Percentiles rank a stretch among this genome's conserved stretches.
Evolutionary conservation across 2,113 vertebrate species (phyloP).

Genomic region (Corythoichthys intestinalis): DNA sequence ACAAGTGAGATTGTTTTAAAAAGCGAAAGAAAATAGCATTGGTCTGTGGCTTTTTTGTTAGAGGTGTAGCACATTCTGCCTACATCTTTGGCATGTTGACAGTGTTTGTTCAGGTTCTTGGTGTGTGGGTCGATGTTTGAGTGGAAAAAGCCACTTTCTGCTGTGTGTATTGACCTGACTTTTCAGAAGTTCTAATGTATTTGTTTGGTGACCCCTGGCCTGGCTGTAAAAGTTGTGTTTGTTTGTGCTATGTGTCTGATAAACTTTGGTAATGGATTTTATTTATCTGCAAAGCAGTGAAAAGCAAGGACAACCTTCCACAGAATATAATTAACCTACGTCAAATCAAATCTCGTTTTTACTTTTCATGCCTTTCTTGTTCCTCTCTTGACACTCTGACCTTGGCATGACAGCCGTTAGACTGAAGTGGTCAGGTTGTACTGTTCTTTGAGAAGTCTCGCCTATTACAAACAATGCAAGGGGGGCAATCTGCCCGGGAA

Average conservation of each 20-base stretch:
- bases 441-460: slow-evolving; percentile 43
- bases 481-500: slow-evolving; percentile 54
- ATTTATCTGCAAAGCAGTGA: not conserved
- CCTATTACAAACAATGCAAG: slow-evolving; percentile 38
- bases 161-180: not conserved
- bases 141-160: not conserved
- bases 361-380: slow-evolving; percentile 14
- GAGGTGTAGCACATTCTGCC: not conserved
- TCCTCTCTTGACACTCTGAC: slow-evolving; percentile 9
- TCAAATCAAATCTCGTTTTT: slow-evolving; percentile 4
- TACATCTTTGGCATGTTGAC: slow-evolving; percentile 5
- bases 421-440: slow-evolving; percentile 41
- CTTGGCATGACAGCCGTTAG: slow-evolving; percentile 31
- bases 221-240: not conserved
- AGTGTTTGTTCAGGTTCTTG: slow-evolving; percentile 3
- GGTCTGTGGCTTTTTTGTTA: not conserved
- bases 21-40: not conserved
- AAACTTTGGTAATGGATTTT: not conserved
- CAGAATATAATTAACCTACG: slow-evolving; percentile 2
- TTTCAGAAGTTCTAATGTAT: slow-evolving; percentile 4
- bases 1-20: not conserved
- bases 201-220: slow-evolving; percentile 3
- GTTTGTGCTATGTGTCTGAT: not conserved
- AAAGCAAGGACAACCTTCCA: slow-evolving; percentile 2
- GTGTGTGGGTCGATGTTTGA: slow-evolving; percentile 1